phyloP scores from a whole-genome alignment of 2,888 invertebrate species.

The Leucophenga maculata region DNA sequence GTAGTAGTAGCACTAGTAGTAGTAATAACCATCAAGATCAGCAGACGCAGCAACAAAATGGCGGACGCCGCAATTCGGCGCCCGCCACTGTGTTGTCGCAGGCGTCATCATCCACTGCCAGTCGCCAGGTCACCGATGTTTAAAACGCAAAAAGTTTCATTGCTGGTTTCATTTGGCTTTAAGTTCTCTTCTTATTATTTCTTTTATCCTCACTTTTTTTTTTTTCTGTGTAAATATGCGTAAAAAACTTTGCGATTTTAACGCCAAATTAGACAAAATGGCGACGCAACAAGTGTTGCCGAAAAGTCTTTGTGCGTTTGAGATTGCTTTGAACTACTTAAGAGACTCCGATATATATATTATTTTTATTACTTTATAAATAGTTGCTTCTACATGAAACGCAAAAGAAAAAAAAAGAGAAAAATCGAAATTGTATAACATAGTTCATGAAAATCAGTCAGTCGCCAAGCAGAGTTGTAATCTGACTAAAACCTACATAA shows the following conservation, averaged over 20 bases:
- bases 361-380: no score
- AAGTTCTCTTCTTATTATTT: not conserved
- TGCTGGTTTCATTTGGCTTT: not conserved
- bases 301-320: no score
- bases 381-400: no score
- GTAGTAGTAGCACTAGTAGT: no score
- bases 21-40: slow-evolving; percentile 16
- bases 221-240: slow-evolving; percentile 7
- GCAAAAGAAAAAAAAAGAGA: no score
- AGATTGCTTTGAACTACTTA: slow-evolving; percentile 34
- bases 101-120: slow-evolving; percentile 60
- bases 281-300: no score
- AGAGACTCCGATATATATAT: slow-evolving; percentile 38
- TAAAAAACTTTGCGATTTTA: not conserved
- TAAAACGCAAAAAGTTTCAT: slow-evolving; percentile 48
- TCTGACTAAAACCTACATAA: not conserved
- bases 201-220: not conserved
- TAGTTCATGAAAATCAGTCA: not conserved
- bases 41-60: slow-evolving; percentile 35
- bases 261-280: no score
- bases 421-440: not conserved
- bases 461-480: not conserved
- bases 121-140: slow-evolving; percentile 72
- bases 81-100: slow-evolving; percentile 45
- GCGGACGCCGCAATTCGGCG: slow-evolving; percentile 56